Percentiles rank a stretch among this genome's conserved stretches.
Evolutionary conservation across 53 echinoderm and acorn worm genomes (phyloP).

Genomic region (Antedon mediterranea): DNA sequence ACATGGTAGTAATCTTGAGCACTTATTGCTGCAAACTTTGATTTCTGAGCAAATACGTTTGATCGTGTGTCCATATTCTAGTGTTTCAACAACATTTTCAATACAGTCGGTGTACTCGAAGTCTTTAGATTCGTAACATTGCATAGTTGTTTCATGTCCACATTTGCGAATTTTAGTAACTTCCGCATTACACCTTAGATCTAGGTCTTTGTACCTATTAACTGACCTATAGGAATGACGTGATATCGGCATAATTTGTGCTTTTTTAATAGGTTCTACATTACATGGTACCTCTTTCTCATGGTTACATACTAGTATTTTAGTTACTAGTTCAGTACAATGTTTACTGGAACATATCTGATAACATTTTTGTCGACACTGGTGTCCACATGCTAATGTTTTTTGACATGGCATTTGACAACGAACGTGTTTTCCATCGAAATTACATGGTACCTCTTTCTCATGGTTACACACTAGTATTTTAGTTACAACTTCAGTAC

Average conservation of each 20-base stretch:
- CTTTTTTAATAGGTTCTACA: too few relatives aligned
- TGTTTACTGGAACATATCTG: slow-evolving; percentile 22
- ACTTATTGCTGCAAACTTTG: too few relatives aligned
- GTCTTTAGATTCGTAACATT: slow-evolving; percentile 19
- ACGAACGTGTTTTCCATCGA: slow-evolving; percentile 14
- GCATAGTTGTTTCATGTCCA: slow-evolving; percentile 34
- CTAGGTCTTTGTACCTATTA: too few relatives aligned
- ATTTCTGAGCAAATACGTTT: too few relatives aligned
- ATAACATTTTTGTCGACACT: slow-evolving; percentile 39
- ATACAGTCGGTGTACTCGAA: background rate
- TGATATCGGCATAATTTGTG: too few relatives aligned
- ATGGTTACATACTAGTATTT: background rate
- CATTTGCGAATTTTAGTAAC: slow-evolving; percentile 14
- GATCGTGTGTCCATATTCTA: slow-evolving; percentile 36
- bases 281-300: too few relatives aligned
- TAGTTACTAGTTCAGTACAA: slow-evolving; percentile 29
- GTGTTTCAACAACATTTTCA: background rate
- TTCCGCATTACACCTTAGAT: background rate
- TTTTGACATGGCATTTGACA: slow-evolving; percentile 32
- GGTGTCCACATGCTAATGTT: slow-evolving; percentile 54
- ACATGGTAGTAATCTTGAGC: too few relatives aligned
- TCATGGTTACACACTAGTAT: background rate
- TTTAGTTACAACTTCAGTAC: slow-evolving; percentile 24
- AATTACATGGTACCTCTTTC: too few relatives aligned
- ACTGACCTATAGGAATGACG: too few relatives aligned